These are phyloP conservation scores for Paraescarpia echinospica DNA, from an alignment of 1,140 invertebrate genomes.

Conservation along the genomic window DNA sequence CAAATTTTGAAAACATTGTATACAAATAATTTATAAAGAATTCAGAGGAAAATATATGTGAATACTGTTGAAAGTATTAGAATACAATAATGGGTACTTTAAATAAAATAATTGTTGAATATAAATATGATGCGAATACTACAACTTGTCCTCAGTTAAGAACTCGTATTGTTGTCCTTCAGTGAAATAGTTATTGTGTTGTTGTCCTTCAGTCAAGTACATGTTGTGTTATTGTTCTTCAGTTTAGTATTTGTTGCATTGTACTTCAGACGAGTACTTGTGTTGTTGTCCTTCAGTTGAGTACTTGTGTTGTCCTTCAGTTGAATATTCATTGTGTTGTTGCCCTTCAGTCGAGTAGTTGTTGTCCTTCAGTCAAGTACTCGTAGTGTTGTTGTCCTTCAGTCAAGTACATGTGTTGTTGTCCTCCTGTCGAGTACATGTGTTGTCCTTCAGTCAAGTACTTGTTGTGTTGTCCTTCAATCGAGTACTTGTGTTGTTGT, in stretches of 20 bases:
- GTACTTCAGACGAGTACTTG: no score
- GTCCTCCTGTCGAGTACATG: conserved; percentile 22
- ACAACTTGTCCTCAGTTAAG: no score
- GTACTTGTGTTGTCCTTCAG: no score
- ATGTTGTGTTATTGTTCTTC: conserved; percentile 20
- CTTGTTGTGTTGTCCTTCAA: neutral
- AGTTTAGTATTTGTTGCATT: neutral
- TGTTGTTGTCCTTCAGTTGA: no score
- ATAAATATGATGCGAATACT: no score
- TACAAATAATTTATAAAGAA: no score
- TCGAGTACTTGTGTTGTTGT: conserved; percentile 18
- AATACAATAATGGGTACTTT: no score
- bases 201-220: conserved; percentile 24
- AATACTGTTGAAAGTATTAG: no score
- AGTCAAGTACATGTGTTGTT: conserved; percentile 13
- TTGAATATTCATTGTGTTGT: no score
- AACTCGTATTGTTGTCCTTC: conserved; percentile 16
- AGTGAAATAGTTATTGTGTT: conserved; percentile 13
- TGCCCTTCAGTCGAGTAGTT: neutral
- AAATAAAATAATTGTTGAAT: no score
- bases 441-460: neutral
- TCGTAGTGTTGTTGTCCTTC: neutral
- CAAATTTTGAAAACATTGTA: no score
- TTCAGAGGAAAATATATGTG: no score
- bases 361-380: neutral